Evolutionary conservation across 2,888 invertebrate species (phyloP), one percentile per base, ranked within the genome.

Genomic region (Melieria picta): DNA sequence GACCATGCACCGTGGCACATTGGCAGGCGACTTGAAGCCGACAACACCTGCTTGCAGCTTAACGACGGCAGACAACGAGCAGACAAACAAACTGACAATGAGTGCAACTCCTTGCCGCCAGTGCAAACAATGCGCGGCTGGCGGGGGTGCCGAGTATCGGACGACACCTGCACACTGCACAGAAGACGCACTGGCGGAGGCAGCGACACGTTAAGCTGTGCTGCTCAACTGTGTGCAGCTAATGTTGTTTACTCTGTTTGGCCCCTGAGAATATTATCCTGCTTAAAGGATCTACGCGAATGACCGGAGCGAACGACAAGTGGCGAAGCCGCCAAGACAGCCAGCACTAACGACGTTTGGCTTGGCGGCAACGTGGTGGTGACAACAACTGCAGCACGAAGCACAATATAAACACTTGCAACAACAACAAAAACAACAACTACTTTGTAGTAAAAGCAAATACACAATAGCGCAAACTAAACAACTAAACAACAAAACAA

Each of bases 211-310:
- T 69, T 56, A 47, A 69, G 56, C 69, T 69, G 13, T 47, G 56
- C 74, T 80, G 80, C 80, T 80, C 67, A 67, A 63, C 63, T 63
- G 47, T 69, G 69, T 57, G 52, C 75, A 79, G 81, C 81, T 82
- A 84, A 83, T 82, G 81, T 83, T 84, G 84, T 84, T 84, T 83
- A 82, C 82, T 81, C 81, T 79, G 77, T 79, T 74, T 74, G 74
- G 74, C 75, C 71, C 74, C 50, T 57, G 71, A 79, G 83, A 79
- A 79, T 79, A 81, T 81, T 77, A 76, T 77, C 76, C 77, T 72
- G 74, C 75, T 76, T 78, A 81, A 80, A 63, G 83, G 81, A 82
- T 69, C 62, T 73, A 76, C 74, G 75, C 75, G 75, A 79, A 81
- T 79, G 84, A 81, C 80, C 81, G 80, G 80, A 77, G 64, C 69